Evolutionary conservation across 2,888 invertebrate species (phyloP), one percentile per base, ranked within the genome.

Genomic region (Sacculina carcini): DNA sequence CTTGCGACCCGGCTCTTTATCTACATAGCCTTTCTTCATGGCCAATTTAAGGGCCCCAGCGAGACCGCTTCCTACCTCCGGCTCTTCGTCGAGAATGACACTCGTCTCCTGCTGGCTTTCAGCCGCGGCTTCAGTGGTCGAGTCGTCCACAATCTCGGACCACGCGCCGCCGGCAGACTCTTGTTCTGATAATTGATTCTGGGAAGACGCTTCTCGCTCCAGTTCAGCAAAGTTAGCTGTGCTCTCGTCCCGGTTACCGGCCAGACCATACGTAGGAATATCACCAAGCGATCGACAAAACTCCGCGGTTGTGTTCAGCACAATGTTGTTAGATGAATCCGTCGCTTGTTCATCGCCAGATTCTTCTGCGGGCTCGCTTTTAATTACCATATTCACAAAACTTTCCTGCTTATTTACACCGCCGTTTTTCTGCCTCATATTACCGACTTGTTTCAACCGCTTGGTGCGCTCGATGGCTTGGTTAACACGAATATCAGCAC

Each of bases 221-320:
- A 67, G 65, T 59, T 74, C 73, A 73, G 73, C 66, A 48, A 76
- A 61, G 64, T 78, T 77, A 58, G 75, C 74, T 48, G 76, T 76
- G 58, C 79, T 80, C 61, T 81, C 80, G 61, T 87, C 85, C 31
- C 87, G 71, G 68, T 89, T 87, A 6, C 34, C 87, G 21, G 86
- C 79, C 65, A 78, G 78, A 16, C 87, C 90, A 64, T 89, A 89
- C 0, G 89, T 89, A 52, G 92, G 90, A 61, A 90, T 89, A 64
- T 92, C 90, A 1, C 92, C 89, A 7, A 94, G 72, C 44, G 89
- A 87, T 60, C 92, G 76, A 63, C 94, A 94, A 70, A 94, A 94
- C 71, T 94, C 94, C 0, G 92, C 90, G 1, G 90, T 92, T 1
- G 87, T 79, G 70, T 94, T 89, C 51, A 94, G 68, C 44, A 44